Evolutionary conservation across 2,888 invertebrate genomes (phyloP).

Genomic region (Drosophila fungiperda): DNA sequence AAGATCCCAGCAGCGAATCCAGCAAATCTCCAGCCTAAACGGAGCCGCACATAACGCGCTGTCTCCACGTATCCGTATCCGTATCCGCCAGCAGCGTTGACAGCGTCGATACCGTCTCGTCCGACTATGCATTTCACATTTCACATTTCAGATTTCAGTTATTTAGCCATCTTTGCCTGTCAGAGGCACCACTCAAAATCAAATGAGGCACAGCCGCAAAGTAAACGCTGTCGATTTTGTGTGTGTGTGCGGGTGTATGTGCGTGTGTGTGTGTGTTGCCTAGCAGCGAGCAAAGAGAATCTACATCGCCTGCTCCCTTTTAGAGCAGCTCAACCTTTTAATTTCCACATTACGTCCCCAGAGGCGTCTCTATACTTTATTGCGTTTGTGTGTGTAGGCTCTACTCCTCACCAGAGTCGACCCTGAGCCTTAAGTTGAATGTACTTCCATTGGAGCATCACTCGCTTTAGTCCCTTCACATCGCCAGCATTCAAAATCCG

Average conservation of each 20-base stretch:
- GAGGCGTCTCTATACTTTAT: conserved; percentile 18
- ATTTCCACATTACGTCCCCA: conserved; percentile 53
- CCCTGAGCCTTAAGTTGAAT: conserved; percentile 43
- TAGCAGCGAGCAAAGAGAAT: conserved; percentile 11
- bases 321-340: conserved; percentile 48
- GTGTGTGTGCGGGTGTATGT: neutral
- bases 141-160: conserved; percentile 20
- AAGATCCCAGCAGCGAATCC: conserved; percentile 2
- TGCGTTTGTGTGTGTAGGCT: conserved; percentile 6
- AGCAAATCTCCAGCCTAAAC: neutral
- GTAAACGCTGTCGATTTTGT: conserved; percentile 40
- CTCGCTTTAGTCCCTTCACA: conserved; percentile 33
- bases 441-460: conserved; percentile 48
- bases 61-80: too few relatives aligned
- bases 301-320: conserved; percentile 18
- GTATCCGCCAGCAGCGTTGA: neutral
- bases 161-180: neutral
- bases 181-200: conserved; percentile 38
- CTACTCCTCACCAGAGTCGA: conserved; percentile 7
- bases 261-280: conserved; percentile 26
- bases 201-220: conserved; percentile 58
- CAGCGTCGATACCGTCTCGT: neutral
- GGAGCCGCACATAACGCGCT: conserved; percentile 3
- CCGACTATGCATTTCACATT: conserved; percentile 58
- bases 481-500: conserved; percentile 33